Conservation (phyloP, 2,113 vertebrate species). For the Scolopax mira region DNA sequence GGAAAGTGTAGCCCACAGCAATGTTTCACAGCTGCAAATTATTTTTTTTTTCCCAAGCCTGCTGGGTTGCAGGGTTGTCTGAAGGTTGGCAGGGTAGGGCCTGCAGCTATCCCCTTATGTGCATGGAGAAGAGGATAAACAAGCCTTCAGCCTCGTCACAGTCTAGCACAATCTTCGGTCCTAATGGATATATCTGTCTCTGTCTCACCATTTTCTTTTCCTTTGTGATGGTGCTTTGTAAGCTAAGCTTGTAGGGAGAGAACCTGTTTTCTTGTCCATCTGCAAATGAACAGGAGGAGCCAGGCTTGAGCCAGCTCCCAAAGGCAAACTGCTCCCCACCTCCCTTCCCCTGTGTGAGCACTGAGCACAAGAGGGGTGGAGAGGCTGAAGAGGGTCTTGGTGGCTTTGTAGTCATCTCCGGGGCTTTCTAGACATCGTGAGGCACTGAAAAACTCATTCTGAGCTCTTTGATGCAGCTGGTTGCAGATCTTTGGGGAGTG, state of each 20-base stretch:
- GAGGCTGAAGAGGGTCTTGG: background rate
- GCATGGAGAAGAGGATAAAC: background rate
- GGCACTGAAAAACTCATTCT: background rate
- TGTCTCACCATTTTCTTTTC: background rate
- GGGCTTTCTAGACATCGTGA: background rate
- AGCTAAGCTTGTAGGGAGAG: background rate
- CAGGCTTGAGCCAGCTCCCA: background rate
- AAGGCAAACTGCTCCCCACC: background rate
- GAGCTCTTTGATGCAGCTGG: background rate
- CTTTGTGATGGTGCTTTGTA: background rate
- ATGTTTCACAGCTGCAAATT: background rate
- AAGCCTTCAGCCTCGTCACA: background rate
- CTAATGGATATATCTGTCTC: background rate
- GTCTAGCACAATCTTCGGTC: background rate
- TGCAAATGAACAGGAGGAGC: background rate
- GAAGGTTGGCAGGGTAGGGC: background rate
- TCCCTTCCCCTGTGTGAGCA: background rate
- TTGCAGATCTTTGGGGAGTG: background rate
- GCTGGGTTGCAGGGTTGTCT: background rate
- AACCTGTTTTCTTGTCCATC: background rate
- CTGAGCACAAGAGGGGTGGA: fast-evolving
- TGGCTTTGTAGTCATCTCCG: background rate
- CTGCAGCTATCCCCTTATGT: background rate
- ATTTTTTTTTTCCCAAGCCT: background rate
- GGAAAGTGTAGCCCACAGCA: fast-evolving